Conservation (phyloP, 2,113 vertebrate genomes). For the Myotis davidii region DNA sequence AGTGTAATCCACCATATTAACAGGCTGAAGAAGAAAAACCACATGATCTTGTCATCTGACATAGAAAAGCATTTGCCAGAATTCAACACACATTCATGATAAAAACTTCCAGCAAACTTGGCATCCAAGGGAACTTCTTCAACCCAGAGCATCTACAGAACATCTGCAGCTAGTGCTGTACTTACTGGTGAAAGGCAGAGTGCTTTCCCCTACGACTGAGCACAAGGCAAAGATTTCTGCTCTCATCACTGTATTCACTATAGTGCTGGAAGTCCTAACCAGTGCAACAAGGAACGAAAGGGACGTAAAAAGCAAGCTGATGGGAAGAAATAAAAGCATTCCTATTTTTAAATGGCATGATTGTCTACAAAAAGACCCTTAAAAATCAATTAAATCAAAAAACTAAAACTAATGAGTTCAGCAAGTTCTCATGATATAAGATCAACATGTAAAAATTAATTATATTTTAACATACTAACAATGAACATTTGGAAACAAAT, state of each 20-base stretch:
- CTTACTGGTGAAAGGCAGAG: neutral
- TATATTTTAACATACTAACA: neutral
- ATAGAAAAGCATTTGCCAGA: neutral
- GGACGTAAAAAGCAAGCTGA: neutral
- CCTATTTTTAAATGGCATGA: neutral
- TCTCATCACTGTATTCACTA: neutral
- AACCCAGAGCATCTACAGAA: neutral
- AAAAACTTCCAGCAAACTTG: neutral
- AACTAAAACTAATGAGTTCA: neutral
- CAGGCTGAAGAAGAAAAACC: neutral
- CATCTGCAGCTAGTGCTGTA: neutral
- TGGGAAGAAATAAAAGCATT: neutral
- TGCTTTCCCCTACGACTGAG: neutral
- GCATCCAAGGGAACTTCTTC: neutral
- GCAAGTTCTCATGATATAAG: neutral
- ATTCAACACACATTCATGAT: neutral
- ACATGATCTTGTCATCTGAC: neutral
- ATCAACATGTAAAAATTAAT: neutral
- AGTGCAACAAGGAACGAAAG: neutral
- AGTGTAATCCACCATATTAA: neutral
- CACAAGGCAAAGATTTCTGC: neutral
- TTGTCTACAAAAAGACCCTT: neutral
- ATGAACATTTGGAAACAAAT: neutral
- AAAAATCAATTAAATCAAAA: neutral
- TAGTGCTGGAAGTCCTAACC: neutral